Conservation (phyloP, 2,888 invertebrate species). For the Amiota communis region DNA sequence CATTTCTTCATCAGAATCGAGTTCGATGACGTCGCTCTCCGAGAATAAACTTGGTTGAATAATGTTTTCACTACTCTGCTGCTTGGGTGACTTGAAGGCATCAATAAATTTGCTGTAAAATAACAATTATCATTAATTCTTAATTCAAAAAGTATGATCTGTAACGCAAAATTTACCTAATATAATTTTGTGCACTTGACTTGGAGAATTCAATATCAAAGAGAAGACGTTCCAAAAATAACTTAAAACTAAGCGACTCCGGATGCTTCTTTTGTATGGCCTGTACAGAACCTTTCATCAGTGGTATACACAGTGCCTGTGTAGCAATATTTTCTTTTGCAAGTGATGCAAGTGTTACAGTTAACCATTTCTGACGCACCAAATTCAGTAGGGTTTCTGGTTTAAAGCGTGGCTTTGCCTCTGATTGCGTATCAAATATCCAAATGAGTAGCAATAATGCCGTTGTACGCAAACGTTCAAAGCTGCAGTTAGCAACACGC, state of each 20-base stretch:
- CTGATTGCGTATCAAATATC: conserved; percentile 80
- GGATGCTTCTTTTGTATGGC: conserved; percentile 75
- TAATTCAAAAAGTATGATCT: background rate
- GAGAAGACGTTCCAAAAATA: conserved; percentile 77
- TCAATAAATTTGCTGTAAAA: conserved; percentile 75
- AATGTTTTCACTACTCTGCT: conserved; percentile 5
- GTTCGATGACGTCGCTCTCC: conserved; percentile 69
- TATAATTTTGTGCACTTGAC: conserved; percentile 75
- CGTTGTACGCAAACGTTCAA: conserved; percentile 77
- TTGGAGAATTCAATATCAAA: conserved; percentile 77
- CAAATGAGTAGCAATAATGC: conserved; percentile 80
- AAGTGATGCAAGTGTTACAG: conserved; percentile 75
- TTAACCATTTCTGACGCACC: conserved; percentile 74
- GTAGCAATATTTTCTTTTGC: conserved; percentile 76
- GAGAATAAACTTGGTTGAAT: conserved; percentile 2
- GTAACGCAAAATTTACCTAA: conserved; percentile 74
- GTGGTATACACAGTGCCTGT: conserved; percentile 76
- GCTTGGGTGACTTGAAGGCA: conserved; percentile 54
- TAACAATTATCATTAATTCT: conserved; percentile 12
- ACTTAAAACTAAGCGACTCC: conserved; percentile 74
- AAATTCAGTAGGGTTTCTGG: conserved; percentile 75
- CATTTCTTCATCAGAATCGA: conserved; percentile 68
- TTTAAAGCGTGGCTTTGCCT: conserved; percentile 74
- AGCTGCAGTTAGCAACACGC: conserved; percentile 75
- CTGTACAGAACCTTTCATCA: conserved; percentile 76